phyloP scores from a whole-genome alignment of 1,140 invertebrate genomes.

The Drosophila leontia region DNA sequence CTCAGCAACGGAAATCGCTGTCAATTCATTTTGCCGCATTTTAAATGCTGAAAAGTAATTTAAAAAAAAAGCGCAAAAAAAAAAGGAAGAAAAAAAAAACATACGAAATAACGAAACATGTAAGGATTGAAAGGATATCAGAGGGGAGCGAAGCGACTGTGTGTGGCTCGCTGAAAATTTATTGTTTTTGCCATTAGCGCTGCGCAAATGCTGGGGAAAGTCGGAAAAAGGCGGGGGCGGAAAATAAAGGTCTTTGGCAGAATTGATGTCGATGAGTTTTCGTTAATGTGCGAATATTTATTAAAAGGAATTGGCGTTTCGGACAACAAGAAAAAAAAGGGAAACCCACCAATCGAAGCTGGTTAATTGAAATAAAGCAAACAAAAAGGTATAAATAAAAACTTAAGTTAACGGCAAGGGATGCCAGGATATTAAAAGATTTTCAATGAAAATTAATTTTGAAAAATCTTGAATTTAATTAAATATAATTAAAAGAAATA shows the following conservation, averaged over 20 bases:
- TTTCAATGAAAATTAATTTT: not conserved
- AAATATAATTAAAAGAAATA: too few species aligned
- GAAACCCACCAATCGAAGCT: slow-evolving; percentile 18
- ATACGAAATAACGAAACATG: slow-evolving; percentile 42
- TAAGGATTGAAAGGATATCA: slow-evolving; percentile 77
- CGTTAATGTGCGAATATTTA: slow-evolving; percentile 81
- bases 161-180: slow-evolving; percentile 63
- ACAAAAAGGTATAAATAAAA: slow-evolving; percentile 10
- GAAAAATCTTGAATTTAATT: not conserved
- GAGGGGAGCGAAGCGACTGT: not conserved
- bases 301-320: slow-evolving; percentile 67
- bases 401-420: not conserved
- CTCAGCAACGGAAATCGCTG: slow-evolving; percentile 66
- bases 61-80: not conserved
- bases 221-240: slow-evolving; percentile 6
- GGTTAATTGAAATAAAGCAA: slow-evolving; percentile 69
- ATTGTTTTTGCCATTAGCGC: slow-evolving; percentile 80
- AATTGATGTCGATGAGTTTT: slow-evolving; percentile 58
- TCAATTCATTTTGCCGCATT: slow-evolving; percentile 81
- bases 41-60: slow-evolving; percentile 80
- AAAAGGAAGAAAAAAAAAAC: not conserved
- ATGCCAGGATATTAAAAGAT: not conserved
- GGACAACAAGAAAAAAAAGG: not conserved
- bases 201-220: slow-evolving; percentile 59
- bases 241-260: slow-evolving; percentile 38